Evolutionary conservation across 92 coral and sea anemone genomes (phyloP), one percentile per base, ranked within the genome.

Genomic region (Phenganax stokvisi): DNA sequence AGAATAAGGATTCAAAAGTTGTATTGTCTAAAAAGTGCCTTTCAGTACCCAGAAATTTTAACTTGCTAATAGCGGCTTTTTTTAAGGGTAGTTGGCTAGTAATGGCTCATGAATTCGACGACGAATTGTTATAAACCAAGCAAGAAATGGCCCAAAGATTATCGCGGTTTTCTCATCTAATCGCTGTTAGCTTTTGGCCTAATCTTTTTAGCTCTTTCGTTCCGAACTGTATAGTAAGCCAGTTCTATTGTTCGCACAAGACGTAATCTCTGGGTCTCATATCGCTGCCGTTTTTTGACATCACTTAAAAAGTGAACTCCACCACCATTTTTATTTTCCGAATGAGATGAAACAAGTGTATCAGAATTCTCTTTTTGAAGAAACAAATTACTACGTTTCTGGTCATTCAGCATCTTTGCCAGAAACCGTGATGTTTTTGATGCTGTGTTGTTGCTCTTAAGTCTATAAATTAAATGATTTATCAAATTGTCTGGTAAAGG

Each of bases 221-320:
- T 65, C 83, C 57, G 65, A 65, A 79, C 51, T 7, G 16, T 79
- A 54, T 79, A 72, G 29, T 65, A 79, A 12, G 74, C 83, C 30
- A 79, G 51, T 62, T 62, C 59, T 44, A 79, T 56, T 62, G 83
- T 79, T 47, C 83, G 83, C 83, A 62, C 53, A 73, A 79, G 57
- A n/a, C 83, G 83, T 61, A 79, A 60, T 15, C 83, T 58, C 60
- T 65, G 72, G 20, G 83, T 51, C 30, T 79, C 83, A 13, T 79
- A 51, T 2, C 83, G 73, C 53, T 79, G 74, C 55, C 74, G 72
- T 60, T 61, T 79, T 68, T 79, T 79, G 7, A 51, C 61, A 54
- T 79, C 74, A 57, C 83, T 79, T 61, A 79, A 27, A 51, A 53
- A 54, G 27, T 73, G 58, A 73, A 53, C 60, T 37, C 47, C 47